phyloP scores from a whole-genome alignment of 2,888 invertebrate species.

The Lasius fuliginosus region DNA sequence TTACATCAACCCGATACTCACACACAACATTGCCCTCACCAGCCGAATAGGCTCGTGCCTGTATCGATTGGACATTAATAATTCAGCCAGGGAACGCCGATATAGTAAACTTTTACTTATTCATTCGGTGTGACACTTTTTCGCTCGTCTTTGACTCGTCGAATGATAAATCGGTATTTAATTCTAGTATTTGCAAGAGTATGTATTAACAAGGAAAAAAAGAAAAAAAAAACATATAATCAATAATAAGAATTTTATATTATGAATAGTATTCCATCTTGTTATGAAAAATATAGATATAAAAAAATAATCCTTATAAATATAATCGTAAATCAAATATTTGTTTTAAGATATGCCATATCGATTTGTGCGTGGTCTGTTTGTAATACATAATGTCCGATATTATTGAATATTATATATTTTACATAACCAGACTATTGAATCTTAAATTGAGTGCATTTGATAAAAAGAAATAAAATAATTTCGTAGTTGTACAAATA shows the following conservation, averaged over 20 bases:
- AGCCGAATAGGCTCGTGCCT: constrained; percentile 32
- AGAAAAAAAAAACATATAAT: neutral
- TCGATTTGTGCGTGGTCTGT: neutral
- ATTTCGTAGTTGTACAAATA: neutral
- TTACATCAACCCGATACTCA: constrained; percentile 32
- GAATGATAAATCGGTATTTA: constrained; percentile 14
- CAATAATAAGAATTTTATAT: neutral
- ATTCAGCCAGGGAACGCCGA: constrained; percentile 33
- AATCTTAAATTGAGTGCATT: neutral
- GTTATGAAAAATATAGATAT: neutral
- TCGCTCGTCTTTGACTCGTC: neutral
- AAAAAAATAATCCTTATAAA: neutral
- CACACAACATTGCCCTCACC: neutral
- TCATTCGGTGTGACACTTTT: constrained; percentile 23
- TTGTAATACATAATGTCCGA: neutral
- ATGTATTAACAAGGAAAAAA: neutral
- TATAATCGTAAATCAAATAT: neutral
- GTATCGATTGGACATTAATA: constrained; percentile 55
- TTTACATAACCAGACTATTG: neutral
- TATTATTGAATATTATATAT: neutral
- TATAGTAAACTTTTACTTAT: constrained; percentile 47
- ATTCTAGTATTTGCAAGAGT: neutral
- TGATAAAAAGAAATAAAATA: neutral
- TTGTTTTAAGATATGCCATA: neutral
- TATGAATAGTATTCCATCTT: neutral